Base-by-base conservation (phyloP, 1,140 invertebrate genomes). In the Meloidogyne floridensis region DNA sequence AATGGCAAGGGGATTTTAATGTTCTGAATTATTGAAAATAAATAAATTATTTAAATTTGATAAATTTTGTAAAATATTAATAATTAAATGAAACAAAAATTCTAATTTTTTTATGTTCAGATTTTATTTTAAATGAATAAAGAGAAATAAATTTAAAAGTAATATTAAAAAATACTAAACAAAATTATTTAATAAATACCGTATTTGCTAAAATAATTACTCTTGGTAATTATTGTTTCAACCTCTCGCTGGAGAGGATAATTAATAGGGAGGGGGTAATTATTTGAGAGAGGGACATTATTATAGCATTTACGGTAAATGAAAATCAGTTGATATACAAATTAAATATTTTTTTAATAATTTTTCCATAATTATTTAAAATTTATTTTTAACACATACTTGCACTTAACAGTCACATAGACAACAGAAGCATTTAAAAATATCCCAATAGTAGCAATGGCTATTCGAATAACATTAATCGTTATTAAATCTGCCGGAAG, bases 1-100 rank as follows among this genome's bases (percentile, higher is more conserved):
- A 56, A 56, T 77, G 56, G 43, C 75, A 77, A 42, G 75, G 75
- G n/a, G 56, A 15, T 15, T 77, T 77, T 69, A 77, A 54, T 8
- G 75, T 65, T 56, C 75, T 77, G 13, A 59, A 77, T 2, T 2
- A 32, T 32, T 32, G 32, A 32, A 32, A 32, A 32, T 32, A 32
- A 32, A 32, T 32, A 32, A 32, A 32, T 47, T n/a, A 5, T 32
- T 54, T 18, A 20, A 32, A n/a, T 32, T 32, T 32, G 32, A 32
- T 32, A 32, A 32, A 32, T 32, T 32, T 32, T 32, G 32, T 32
- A 32, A 53, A n/a, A 42, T 32, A 15, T 18, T 20, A 75, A 74
- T 74, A 32, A 32, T 32, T 32, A 32, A 32, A 32, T 32, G 32
- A 32, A 32, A 32, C 32, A 32, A 32, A 32, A 32, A 32, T 32